A percentile compares a stretch with the other conserved stretches of the same genome.
Evolutionary conservation across 2,113 vertebrate species (phyloP).

Genomic region (Cinclus cinclus): DNA sequence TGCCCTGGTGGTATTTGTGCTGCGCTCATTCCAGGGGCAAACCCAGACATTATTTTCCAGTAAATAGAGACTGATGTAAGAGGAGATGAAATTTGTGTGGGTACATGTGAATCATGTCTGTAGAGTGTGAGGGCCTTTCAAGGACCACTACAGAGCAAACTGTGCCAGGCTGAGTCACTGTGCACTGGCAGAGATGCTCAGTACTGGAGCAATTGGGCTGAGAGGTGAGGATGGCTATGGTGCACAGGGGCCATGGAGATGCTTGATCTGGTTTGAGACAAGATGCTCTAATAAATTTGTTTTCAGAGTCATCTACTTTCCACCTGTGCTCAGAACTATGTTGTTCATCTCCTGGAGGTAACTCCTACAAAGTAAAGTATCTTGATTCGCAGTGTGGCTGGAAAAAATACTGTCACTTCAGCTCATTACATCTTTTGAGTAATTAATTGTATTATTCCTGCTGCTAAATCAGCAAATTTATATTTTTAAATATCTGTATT

Average conservation of each 20-base stretch:
- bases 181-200: accelerated
- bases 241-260: background rate
- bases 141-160: background rate
- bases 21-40: background rate
- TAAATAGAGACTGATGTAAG: background rate
- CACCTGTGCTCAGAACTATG: background rate
- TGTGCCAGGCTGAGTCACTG: background rate
- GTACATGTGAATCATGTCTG: background rate
- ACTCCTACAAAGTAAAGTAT: background rate
- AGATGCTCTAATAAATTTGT: background rate
- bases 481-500: background rate
- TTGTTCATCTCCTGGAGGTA: background rate
- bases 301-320: background rate
- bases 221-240: background rate
- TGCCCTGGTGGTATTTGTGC: background rate
- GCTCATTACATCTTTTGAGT: background rate
- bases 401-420: background rate
- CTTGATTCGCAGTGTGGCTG: background rate
- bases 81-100: background rate
- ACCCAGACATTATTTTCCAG: background rate
- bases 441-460: background rate
- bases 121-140: background rate
- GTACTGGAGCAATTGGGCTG: no score
- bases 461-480: background rate
- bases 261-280: background rate